Evolutionary conservation across 2,797 vertebrate genomes (phyloP).

Genomic region (Sebastes itinus): DNA sequence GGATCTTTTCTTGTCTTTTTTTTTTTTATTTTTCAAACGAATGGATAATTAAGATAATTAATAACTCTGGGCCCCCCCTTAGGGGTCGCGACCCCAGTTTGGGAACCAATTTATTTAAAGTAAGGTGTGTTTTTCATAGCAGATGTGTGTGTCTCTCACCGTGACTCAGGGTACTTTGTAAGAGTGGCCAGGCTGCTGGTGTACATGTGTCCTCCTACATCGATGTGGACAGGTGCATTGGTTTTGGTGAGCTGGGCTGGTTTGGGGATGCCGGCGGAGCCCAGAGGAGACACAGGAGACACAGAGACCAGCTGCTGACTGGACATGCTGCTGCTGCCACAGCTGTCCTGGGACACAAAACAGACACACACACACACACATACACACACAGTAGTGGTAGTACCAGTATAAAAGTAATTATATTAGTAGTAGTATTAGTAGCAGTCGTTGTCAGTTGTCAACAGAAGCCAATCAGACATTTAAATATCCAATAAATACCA

Average conservation of each 20-base stretch:
- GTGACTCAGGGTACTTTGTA: slow-evolving; percentile 95
- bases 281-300: slow-evolving; percentile 89
- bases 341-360: slow-evolving; percentile 84
- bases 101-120: not conserved
- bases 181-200: slow-evolving; percentile 98
- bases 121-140: not conserved
- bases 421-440: not conserved
- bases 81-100: too few species aligned
- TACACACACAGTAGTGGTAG: not conserved
- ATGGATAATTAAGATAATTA: not conserved
- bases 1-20: not conserved
- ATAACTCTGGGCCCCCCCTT: too few species aligned
- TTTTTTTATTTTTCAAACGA: not conserved
- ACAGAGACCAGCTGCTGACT: slow-evolving; percentile 87
- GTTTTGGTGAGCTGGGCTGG: slow-evolving; percentile 95
- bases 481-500: not conserved
- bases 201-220: slow-evolving; percentile 98
- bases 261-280: slow-evolving; percentile 91
- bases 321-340: slow-evolving; percentile 86
- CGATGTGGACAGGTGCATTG: slow-evolving; percentile 97
- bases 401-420: not conserved
- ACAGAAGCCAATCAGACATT: not conserved
- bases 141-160: slow-evolving; percentile 78
- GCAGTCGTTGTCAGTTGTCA: not conserved
- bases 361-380: not conserved